Conservation (phyloP, 1,140 invertebrate species). For the Drosophila simulans region DNA sequence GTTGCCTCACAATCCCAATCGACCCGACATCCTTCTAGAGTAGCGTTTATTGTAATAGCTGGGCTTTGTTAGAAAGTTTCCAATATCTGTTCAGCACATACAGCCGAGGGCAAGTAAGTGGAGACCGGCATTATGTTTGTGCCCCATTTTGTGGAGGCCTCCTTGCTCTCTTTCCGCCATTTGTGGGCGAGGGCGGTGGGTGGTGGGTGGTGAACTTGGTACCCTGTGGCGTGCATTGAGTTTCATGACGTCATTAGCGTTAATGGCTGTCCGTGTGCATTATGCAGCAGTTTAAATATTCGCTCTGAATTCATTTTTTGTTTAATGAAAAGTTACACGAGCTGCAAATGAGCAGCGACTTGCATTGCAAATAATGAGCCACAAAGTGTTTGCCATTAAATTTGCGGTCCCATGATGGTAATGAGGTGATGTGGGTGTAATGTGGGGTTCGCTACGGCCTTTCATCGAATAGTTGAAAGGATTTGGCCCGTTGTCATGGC, state of each 20-base stretch:
- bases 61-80: constrained; percentile 27
- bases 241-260: constrained; percentile 78
- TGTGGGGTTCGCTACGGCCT: constrained; percentile 14
- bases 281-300: constrained; percentile 69
- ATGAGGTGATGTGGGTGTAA: neutral
- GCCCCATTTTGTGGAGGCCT: constrained; percentile 26
- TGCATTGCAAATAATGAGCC: constrained; percentile 72
- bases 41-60: neutral
- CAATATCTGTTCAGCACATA: constrained; percentile 34
- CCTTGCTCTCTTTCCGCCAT: neutral
- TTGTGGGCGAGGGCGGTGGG: neutral
- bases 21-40: neutral
- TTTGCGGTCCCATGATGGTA: neutral
- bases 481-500: constrained; percentile 30
- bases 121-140: constrained; percentile 21
- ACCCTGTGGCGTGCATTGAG: constrained; percentile 51
- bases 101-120: constrained; percentile 18
- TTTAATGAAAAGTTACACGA: constrained; percentile 67
- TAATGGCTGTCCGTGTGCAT: constrained; percentile 69
- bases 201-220: neutral
- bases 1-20: neutral
- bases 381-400: constrained; percentile 69
- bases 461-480: constrained; percentile 59
- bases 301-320: constrained; percentile 54
- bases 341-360: constrained; percentile 55